Evolutionary conservation across 1,140 invertebrate genomes (phyloP).

Genomic region (Brachionus calyciflorus): DNA sequence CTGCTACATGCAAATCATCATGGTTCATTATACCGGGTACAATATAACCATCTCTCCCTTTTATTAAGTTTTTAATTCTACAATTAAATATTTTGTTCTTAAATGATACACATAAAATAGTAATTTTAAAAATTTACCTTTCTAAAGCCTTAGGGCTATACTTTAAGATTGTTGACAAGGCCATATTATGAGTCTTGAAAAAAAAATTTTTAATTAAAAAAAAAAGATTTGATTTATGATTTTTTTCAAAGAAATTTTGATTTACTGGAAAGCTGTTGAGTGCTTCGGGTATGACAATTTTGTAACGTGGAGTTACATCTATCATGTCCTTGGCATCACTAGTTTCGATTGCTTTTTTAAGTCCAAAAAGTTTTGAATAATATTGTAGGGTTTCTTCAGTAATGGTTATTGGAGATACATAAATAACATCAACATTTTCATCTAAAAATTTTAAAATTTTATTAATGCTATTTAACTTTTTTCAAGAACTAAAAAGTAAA

Average conservation of each 20-base stretch:
- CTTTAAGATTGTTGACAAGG: slow-evolving; percentile 58
- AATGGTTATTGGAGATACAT: slow-evolving; percentile 57
- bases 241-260: background rate
- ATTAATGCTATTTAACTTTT: too few species aligned
- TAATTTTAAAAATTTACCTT: slow-evolving; percentile 42
- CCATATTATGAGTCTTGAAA: slow-evolving; percentile 59
- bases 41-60: slow-evolving; percentile 58
- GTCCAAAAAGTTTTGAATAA: slow-evolving; percentile 58
- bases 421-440: slow-evolving; percentile 61
- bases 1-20: slow-evolving; percentile 58
- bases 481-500: too few species aligned
- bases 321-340: slow-evolving; percentile 53
- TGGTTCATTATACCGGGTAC: slow-evolving; percentile 56
- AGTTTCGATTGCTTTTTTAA: slow-evolving; percentile 55
- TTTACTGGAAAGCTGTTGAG: slow-evolving; percentile 60
- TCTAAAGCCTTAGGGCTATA: slow-evolving; percentile 57
- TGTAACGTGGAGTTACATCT: slow-evolving; percentile 56
- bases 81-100: background rate
- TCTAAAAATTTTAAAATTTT: slow-evolving; percentile 51
- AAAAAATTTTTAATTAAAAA: slow-evolving; percentile 7
- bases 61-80: slow-evolving; percentile 55
- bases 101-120: too few species aligned
- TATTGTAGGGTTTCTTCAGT: slow-evolving; percentile 61
- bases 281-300: slow-evolving; percentile 60
- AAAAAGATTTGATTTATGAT: background rate